Evolutionary conservation across 2,888 invertebrate species (phyloP).

Genomic region (Camponotus fellah): DNA sequence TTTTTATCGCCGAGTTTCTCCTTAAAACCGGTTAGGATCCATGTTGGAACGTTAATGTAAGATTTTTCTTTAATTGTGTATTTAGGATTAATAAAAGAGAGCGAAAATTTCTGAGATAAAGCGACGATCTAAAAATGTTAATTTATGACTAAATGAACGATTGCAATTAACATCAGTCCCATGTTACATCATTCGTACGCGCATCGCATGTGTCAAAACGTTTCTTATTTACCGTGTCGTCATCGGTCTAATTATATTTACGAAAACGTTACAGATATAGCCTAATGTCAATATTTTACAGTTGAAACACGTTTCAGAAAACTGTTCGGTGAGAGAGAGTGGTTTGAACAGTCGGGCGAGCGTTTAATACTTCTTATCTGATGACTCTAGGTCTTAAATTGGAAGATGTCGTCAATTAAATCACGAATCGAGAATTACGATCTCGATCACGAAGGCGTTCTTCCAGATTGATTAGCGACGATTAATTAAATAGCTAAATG

Average conservation of each 20-base stretch:
- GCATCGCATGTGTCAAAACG: not conserved
- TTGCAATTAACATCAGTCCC: slow-evolving; percentile 6
- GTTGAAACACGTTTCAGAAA: slow-evolving; percentile 4
- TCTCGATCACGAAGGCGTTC: not conserved
- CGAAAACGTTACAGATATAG: slow-evolving; percentile 7
- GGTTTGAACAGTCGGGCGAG: slow-evolving; percentile 4
- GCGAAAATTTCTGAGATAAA: slow-evolving; percentile 15
- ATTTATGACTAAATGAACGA: slow-evolving; percentile 12
- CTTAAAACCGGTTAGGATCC: not conserved
- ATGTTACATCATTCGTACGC: slow-evolving; percentile 6
- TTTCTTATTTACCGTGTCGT: slow-evolving; percentile 9
- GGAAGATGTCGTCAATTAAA: slow-evolving; percentile 33
- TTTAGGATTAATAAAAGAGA: no score
- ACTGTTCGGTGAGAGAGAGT: not conserved
- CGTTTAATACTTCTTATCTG: slow-evolving; percentile 24
- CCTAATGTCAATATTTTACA: slow-evolving; percentile 29
- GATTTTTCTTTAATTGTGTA: not conserved
- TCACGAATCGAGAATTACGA: slow-evolving; percentile 30
- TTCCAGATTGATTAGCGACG: slow-evolving; percentile 38
- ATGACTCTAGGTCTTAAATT: slow-evolving; percentile 6
- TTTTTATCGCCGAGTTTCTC: not conserved
- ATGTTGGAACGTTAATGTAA: no score
- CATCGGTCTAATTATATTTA: slow-evolving; percentile 20
- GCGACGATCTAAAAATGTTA: not conserved
- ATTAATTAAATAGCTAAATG: slow-evolving; percentile 40